Conservation (phyloP, 2,888 invertebrate species). For the Protodeltote pygarga region DNA sequence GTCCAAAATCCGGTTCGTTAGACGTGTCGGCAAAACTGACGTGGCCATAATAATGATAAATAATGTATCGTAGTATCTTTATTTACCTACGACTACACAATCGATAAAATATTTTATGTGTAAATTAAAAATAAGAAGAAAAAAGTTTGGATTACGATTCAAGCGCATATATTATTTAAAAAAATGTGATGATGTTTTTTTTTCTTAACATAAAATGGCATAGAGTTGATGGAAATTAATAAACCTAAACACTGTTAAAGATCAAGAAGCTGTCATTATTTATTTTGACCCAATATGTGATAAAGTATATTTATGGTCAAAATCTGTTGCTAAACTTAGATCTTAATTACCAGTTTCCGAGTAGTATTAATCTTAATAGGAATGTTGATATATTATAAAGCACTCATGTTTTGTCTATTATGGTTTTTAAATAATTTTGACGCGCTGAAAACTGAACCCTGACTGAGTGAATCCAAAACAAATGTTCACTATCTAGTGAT, state of each 20-base stretch:
- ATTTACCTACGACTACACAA: slow-evolving; percentile 25
- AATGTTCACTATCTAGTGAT: too few species aligned
- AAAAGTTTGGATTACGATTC: too few species aligned
- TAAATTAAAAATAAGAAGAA: slow-evolving; percentile 40
- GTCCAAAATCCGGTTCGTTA: too few species aligned
- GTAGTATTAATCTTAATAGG: too few species aligned
- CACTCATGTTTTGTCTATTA: too few species aligned
- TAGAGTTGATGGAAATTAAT: slow-evolving; percentile 20
- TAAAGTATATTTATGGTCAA: background rate
- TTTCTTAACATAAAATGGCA: slow-evolving; percentile 24
- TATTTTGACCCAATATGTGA: slow-evolving; percentile 2
- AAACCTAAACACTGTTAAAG: slow-evolving; percentile 14
- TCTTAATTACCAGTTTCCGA: too few species aligned
- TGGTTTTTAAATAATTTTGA: too few species aligned
- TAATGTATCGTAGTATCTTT: slow-evolving; percentile 28
- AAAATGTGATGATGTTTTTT: too few species aligned
- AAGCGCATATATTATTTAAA: too few species aligned
- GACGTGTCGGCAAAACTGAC: background rate
- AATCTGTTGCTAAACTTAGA: background rate
- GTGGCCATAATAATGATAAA: slow-evolving; percentile 17
- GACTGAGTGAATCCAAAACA: too few species aligned
- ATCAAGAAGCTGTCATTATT: slow-evolving; percentile 5
- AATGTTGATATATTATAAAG: too few species aligned
- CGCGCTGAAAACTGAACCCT: too few species aligned
- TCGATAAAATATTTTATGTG: slow-evolving; percentile 33